Evolutionary conservation across 2,113 vertebrate genomes (phyloP), one percentile per base, ranked within the genome.

Genomic region (Ornithorhynchus anatinus): DNA sequence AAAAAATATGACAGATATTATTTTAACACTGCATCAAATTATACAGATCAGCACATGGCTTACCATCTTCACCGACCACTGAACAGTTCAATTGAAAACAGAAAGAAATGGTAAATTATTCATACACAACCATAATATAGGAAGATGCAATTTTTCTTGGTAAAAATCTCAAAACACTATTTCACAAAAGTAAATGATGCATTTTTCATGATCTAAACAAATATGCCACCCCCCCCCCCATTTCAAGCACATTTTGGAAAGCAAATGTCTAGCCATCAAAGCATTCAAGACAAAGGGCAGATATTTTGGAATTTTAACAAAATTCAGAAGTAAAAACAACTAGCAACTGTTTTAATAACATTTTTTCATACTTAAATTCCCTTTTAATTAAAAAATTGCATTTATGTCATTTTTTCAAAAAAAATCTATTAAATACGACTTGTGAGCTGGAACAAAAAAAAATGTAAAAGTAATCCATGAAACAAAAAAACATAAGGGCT

Each of bases 21-120:
- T 33, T 90, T 80, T 88, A 90, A 94, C 89, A 87, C 87, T 90
- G 75, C 81, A 86, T 82, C 86, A 94, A 84, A 93, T 87, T 83
- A 92, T 90, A 92, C 76, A 94, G 82, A 93, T 88, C 88, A 89
- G 92, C 91, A 92, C 89, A 91, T 72, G 88, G 87, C 96, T 97
- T 96, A 99, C 97, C 96, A 93, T 95, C 93, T 96, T 98, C 81
- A 95, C 83, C 84, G 96, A 97, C 96, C 96, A 96, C 97, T 98
- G 96, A 89, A 90, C 86, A 89, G 93, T 93, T 93, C 88, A 94
- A 89, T 89, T 87, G 93, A 90, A 94, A 93, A 92, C 86, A 94
- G 89, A 94, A 95, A 92, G 91, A 92, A 95, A 93, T 92, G 89
- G 90, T 84, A 93, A 92, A 91, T 94, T 94, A 94, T 73, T 94